A percentile compares a stretch with the other conserved stretches of the same genome.
phyloP scores from a whole-genome alignment of 2,113 vertebrate genomes.

The Gobius niger region DNA sequence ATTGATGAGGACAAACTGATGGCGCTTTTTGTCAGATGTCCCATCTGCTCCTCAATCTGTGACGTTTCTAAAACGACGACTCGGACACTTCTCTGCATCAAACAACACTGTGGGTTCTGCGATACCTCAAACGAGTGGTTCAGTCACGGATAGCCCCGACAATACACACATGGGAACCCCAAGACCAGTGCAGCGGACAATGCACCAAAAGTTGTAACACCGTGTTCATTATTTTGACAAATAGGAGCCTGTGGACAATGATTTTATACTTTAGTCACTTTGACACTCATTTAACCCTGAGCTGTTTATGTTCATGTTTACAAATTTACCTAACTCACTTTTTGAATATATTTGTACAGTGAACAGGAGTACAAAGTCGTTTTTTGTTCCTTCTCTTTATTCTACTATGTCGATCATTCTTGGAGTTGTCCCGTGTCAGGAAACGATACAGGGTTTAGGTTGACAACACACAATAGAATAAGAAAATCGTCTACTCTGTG shows the following conservation, averaged over 20 bases:
- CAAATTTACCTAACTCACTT: no score
- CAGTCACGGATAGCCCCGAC: neutral
- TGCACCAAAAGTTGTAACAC: no score
- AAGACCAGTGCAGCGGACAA: no score
- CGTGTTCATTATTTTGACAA: no score
- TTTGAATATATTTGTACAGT: neutral
- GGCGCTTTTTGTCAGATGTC: neutral
- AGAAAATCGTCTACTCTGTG: conserved; percentile 49
- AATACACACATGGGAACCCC: neutral
- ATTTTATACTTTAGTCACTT: no score
- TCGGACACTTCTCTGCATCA: neutral
- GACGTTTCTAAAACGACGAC: neutral
- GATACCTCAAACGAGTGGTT: neutral
- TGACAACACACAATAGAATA: conserved; percentile 54
- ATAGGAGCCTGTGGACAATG: no score
- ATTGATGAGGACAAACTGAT: neutral
- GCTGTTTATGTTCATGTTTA: no score
- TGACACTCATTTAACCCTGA: no score
- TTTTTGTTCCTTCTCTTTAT: conserved; percentile 62
- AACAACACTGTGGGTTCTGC: neutral
- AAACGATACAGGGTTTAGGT: conserved; percentile 61
- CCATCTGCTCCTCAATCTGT: neutral
- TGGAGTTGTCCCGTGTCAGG: conserved; percentile 57
- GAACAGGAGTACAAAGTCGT: neutral
- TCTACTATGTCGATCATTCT: conserved; percentile 60